Percentiles rank a stretch among this genome's conserved stretches.
These are phyloP conservation scores for Mystacornis crossleyi DNA, from an alignment of 2,113 vertebrate genomes.

Conservation along the genomic window DNA sequence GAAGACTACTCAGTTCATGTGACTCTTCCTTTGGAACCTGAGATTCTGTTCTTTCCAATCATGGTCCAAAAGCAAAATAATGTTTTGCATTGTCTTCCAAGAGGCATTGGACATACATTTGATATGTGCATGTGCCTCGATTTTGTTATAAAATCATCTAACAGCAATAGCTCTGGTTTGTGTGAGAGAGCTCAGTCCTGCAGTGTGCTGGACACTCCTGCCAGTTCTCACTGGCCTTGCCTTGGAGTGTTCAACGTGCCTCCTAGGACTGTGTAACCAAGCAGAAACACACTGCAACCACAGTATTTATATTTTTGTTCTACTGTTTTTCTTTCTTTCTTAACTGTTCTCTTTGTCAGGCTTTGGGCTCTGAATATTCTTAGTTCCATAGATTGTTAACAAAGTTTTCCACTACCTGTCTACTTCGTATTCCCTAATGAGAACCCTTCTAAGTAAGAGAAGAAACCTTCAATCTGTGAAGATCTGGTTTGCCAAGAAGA, in stretches of 20 bases:
- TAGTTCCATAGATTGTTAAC: background rate
- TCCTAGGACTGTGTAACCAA: background rate
- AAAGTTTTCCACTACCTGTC: background rate
- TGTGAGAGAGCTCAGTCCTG: background rate
- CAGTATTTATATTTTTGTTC: background rate
- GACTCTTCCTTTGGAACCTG: background rate
- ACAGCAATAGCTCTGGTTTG: background rate
- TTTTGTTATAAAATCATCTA: background rate
- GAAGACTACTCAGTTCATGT: background rate
- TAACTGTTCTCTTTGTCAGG: background rate
- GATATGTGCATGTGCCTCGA: accelerated
- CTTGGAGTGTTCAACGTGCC: background rate
- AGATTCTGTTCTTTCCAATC: background rate
- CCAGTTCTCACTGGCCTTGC: background rate
- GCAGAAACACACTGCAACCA: background rate
- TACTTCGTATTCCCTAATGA: background rate
- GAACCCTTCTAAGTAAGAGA: background rate
- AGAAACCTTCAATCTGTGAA: background rate
- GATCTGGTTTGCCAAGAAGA: background rate
- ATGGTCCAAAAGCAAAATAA: background rate
- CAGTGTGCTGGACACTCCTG: background rate
- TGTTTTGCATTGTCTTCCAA: background rate
- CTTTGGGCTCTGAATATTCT: background rate
- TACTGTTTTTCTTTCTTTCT: background rate
- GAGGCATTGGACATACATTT: background rate